Base-by-base conservation (phyloP, 2,797 vertebrate genomes). In the Steatocranus sp. region DNA sequence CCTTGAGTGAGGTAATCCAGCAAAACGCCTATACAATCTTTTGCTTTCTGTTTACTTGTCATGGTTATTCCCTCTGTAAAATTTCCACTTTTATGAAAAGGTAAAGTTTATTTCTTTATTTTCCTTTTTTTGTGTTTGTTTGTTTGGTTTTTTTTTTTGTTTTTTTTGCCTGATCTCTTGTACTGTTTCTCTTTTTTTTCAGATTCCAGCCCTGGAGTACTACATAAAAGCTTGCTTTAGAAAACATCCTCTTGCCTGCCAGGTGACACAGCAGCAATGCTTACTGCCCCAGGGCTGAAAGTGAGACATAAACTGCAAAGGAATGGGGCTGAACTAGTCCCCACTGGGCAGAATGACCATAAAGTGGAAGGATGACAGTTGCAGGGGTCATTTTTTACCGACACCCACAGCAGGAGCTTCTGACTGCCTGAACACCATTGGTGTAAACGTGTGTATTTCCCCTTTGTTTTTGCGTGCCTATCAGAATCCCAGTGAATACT, bases 191-290 rank as follows among this genome's bases (percentile, higher is more conserved):
- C 10, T 27, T 25, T 27, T 34, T 10, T 17, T 66, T 4, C 8
- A 0, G 77, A 58, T 88, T 82, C 20, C 10, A 23, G 38, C 82
- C 81, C 81, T 78, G 83, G 82, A 86, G 88, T 84, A 85, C 36
- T 25, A 87, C 85, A 90, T 89, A 79, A 92, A 89, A 88, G 87
- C 56, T 78, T 43, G 80, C 58, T 81, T 89, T 89, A 78, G 81
- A 85, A 89, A 86, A 81, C 83, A 80, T 81, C 76, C 38, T 66
- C 76, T 79, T 76, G 75, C 54, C 90, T 81, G 81, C 80, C 75
- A 83, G 86, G 89, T 88, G 89, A 91, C 84, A 83, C 84, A 83
- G 79, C 83, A 15, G 78, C 7, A 6, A 8, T 56, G 79, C 32
- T 87, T 79, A 34, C 36, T 8, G 36, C 85, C 83, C 27, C 2